Evolutionary conservation across 2,797 vertebrate species (phyloP), one percentile per base, ranked within the genome.

Genomic region (Bradypus variegatus): DNA sequence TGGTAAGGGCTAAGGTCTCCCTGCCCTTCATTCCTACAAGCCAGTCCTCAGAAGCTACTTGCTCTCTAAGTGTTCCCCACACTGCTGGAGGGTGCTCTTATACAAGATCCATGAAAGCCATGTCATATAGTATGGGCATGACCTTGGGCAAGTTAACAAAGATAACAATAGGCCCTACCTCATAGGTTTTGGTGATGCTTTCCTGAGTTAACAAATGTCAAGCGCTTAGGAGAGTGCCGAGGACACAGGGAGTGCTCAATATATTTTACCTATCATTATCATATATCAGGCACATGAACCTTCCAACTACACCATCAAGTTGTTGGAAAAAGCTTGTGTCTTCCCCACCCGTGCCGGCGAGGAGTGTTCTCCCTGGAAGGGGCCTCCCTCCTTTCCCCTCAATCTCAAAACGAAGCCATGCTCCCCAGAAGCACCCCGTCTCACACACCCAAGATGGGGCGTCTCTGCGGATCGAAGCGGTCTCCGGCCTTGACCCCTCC

Each of bases 1-100:
- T 77, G 23, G 13, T 23, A 65, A 86, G 48, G n/a, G 64, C 27
- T 78, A 53, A 70, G 50, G 55, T 91, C 89, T 91, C 75, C n/a
- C 36, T 60, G 18, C 7, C 19, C 58, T 2, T 31, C 45, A 36
- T 78, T 27, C 33, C 18, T n/a, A 18, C 41, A 27, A 41, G 38
- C 36, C 55, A 15, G 53, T 27, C 79, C 48, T 88, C 72, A 55
- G 75, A 79, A 65, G 78, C 84, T n/a, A 15, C 18, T 33, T 72
- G 60, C 48, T 77, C 25, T 27, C 29, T 67, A 31, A n/a, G 18
- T 13, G 33, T 6, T 14, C 18, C 13, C 21, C 3, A 38, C 23
- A 16, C 23, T 25, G 33, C 76, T 50, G 38, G 58, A 87, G 83
- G 23, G 64, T 72, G 15, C 64, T 33, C 29, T 81, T 41, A 58